Evolutionary conservation across 2,888 invertebrate species (phyloP).

Genomic region (Leptinotarsa juncta): DNA sequence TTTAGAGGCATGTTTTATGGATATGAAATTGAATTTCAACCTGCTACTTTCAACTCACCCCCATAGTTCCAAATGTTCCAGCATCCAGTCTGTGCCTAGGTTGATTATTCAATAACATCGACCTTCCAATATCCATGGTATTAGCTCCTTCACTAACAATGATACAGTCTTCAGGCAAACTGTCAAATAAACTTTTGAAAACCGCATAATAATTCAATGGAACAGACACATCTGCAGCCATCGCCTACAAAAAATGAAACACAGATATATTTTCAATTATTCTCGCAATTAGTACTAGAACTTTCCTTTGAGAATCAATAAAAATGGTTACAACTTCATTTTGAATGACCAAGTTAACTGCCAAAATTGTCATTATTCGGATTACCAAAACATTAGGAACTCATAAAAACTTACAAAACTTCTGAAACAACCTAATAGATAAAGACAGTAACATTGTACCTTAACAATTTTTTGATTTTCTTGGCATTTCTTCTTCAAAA

Average conservation of each 20-base stretch:
- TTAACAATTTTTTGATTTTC: constrained; percentile 78
- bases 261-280: neutral
- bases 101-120: constrained; percentile 84
- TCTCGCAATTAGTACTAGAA: too few relatives aligned
- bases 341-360: too few relatives aligned
- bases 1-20: neutral
- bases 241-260: constrained; percentile 65
- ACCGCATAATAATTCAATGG: constrained; percentile 96
- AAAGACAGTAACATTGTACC: constrained; percentile 63
- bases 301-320: too few relatives aligned
- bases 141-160: constrained; percentile 98
- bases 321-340: too few relatives aligned
- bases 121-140: constrained; percentile 98
- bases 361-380: too few relatives aligned
- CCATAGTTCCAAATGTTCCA: constrained; percentile 98
- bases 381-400: too few relatives aligned
- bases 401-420: too few relatives aligned
- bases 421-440: too few relatives aligned
- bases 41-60: constrained; percentile 68
- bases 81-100: constrained; percentile 94
- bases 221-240: constrained; percentile 76
- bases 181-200: constrained; percentile 83
- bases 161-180: constrained; percentile 84
- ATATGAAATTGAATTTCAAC: neutral
- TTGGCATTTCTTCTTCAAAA: constrained; percentile 76